These are phyloP conservation scores for Ictalurus punctatus DNA, from an alignment of 2,113 vertebrate genomes.

Conservation along the genomic window DNA sequence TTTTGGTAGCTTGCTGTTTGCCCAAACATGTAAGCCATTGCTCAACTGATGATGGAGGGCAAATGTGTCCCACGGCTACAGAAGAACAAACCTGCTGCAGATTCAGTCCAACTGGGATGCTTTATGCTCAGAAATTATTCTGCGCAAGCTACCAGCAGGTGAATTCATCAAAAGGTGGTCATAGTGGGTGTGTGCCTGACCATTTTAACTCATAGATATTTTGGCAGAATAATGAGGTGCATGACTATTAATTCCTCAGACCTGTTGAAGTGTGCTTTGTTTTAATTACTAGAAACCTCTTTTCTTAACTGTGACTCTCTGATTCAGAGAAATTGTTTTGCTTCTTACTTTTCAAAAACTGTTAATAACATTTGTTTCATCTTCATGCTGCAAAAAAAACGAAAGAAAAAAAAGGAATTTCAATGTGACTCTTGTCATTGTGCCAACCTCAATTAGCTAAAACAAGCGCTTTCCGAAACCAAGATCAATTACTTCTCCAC, in stretches of 20 bases:
- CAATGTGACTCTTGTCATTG: constrained; percentile 6
- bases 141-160: constrained; percentile 34
- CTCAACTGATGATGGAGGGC: constrained; percentile 13
- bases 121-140: constrained; percentile 39
- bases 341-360: not conserved
- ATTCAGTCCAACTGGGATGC: constrained; percentile 18
- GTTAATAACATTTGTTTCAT: not conserved
- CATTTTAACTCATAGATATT: constrained; percentile 39
- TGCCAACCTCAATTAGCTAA: constrained; percentile 33
- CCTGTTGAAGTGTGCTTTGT: constrained; percentile 5
- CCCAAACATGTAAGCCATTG: constrained; percentile 31
- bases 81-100: constrained; percentile 28
- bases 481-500: constrained; percentile 38
- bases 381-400: not conserved
- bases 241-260: constrained; percentile 17
- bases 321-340: not conserved
- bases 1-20: constrained; percentile 29
- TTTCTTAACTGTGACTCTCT: not conserved
- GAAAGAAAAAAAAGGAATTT: not conserved
- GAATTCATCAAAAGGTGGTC: constrained; percentile 41
- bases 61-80: constrained; percentile 19
- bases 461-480: constrained; percentile 19
- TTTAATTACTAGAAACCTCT: not conserved
- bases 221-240: constrained; percentile 41
- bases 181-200: constrained; percentile 14